Percentiles rank a stretch among this genome's conserved stretches.
These are phyloP conservation scores for Zygogramma bicolorata DNA, from an alignment of 2,888 invertebrate species.

Conservation along the genomic window DNA sequence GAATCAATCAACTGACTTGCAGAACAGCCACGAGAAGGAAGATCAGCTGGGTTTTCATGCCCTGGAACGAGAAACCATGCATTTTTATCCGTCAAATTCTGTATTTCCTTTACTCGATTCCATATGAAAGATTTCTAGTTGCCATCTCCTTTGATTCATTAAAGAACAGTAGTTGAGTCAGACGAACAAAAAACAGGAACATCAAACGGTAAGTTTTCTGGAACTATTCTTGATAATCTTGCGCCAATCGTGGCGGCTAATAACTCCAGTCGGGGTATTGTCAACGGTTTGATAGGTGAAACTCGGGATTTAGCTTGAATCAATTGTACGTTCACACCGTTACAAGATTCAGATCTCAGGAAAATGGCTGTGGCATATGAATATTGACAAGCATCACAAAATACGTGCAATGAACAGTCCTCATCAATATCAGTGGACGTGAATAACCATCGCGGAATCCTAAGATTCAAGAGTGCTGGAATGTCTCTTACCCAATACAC, in stretches of 20 bases:
- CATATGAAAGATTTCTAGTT: conserved; percentile 48
- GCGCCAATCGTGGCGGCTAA: conserved; percentile 14
- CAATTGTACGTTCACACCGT: not conserved
- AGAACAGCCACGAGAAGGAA: conserved; percentile 55
- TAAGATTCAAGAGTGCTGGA: not conserved
- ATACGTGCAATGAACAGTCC: conserved; percentile 4
- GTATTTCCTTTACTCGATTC: conserved; percentile 46
- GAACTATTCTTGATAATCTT: conserved; percentile 3
- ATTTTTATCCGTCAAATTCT: conserved; percentile 36
- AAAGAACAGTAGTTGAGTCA: not conserved
- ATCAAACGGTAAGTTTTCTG: not conserved
- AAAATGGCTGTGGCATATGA: not conserved
- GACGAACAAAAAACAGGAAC: conserved; percentile 47
- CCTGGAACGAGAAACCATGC: conserved; percentile 56
- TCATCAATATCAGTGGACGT: not conserved
- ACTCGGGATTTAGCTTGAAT: conserved; percentile 14
- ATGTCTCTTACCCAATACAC: not conserved
- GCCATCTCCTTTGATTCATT: conserved; percentile 51
- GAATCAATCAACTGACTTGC: conserved; percentile 49
- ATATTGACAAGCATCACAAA: conserved; percentile 1
- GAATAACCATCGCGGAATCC: not conserved
- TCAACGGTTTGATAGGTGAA: not conserved
- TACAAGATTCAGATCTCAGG: not conserved
- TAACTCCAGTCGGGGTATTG: conserved; percentile 12
- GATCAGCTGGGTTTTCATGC: conserved; percentile 54